These are phyloP conservation scores for Malacoctenus gilli DNA, from an alignment of 2,797 vertebrate genomes.

Conservation along the genomic window DNA sequence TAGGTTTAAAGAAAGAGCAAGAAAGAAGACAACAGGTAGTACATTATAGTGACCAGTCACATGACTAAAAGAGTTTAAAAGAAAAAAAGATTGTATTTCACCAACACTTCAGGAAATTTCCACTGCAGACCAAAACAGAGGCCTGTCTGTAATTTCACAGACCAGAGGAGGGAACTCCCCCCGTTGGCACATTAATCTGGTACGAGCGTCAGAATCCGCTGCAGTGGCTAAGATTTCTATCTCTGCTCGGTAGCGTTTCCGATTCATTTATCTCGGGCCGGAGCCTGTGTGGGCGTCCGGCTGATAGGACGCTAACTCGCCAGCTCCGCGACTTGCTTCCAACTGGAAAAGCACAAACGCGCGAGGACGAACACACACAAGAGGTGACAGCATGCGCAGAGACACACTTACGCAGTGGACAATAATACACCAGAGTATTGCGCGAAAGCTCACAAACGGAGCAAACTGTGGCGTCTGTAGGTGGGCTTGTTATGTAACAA, in stretches of 20 bases:
- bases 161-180: conserved; percentile 14
- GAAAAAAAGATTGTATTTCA: no score
- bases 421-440: conserved; percentile 14
- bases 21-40: background rate
- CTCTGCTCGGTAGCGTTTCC: conserved; percentile 47
- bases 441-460: conserved; percentile 19
- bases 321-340: conserved; percentile 45
- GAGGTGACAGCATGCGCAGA: no score
- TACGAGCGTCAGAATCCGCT: conserved; percentile 15
- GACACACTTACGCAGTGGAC: conserved; percentile 2
- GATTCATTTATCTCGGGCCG: conserved; percentile 47
- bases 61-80: no score
- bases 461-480: conserved; percentile 43
- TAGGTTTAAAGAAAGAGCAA: conserved; percentile 9
- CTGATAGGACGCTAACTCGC: conserved; percentile 58
- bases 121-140: conserved; percentile 12
- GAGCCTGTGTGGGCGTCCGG: conserved; percentile 58
- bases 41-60: conserved; percentile 1
- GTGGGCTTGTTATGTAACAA: conserved; percentile 65
- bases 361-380: conserved; percentile 12
- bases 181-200: conserved; percentile 27
- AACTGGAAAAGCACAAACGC: conserved; percentile 50
- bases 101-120: conserved; percentile 5
- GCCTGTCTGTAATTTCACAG: background rate
- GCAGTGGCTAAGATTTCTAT: conserved; percentile 49